A percentile compares a stretch with the other conserved stretches of the same genome.
Conservation (phyloP, 1,140 invertebrate genomes). For the Trachymyrmex septentrionalis region DNA sequence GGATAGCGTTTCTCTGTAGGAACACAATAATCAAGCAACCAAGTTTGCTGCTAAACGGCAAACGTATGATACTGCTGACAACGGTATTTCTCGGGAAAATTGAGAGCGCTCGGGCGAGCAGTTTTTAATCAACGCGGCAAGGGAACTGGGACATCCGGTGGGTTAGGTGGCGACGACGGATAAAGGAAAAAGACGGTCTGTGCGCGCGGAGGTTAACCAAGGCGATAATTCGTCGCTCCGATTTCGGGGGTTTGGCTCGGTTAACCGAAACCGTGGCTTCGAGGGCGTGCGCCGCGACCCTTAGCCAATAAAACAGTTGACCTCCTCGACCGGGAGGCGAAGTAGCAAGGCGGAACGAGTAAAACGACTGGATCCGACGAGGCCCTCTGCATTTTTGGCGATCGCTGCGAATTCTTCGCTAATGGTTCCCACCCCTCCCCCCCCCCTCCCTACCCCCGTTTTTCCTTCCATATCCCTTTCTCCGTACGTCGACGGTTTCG, state of each 20-base stretch:
- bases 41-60: background rate
- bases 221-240: slow-evolving; percentile 80
- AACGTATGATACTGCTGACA: slow-evolving; percentile 12
- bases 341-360: slow-evolving; percentile 64
- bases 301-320: slow-evolving; percentile 80
- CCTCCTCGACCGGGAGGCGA: slow-evolving; percentile 74
- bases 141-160: slow-evolving; percentile 64
- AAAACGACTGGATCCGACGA: slow-evolving; percentile 47
- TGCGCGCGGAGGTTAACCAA: slow-evolving; percentile 71
- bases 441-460: background rate
- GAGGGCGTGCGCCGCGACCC: slow-evolving; percentile 78
- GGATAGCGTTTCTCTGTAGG: background rate
- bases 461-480: slow-evolving; percentile 43
- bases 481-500: slow-evolving; percentile 18
- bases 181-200: slow-evolving; percentile 70
- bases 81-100: slow-evolving; percentile 34
- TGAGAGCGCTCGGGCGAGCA: slow-evolving; percentile 47
- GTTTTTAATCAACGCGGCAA: slow-evolving; percentile 70
- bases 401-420: slow-evolving; percentile 41
- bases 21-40: background rate
- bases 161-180: slow-evolving; percentile 48
- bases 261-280: slow-evolving; percentile 82
- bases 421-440: background rate
- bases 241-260: slow-evolving; percentile 80
- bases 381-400: slow-evolving; percentile 69